Percentiles rank a stretch among this genome's conserved stretches.
phyloP scores from a whole-genome alignment of 2,113 vertebrate genomes.

The Artemisiospiza belli region DNA sequence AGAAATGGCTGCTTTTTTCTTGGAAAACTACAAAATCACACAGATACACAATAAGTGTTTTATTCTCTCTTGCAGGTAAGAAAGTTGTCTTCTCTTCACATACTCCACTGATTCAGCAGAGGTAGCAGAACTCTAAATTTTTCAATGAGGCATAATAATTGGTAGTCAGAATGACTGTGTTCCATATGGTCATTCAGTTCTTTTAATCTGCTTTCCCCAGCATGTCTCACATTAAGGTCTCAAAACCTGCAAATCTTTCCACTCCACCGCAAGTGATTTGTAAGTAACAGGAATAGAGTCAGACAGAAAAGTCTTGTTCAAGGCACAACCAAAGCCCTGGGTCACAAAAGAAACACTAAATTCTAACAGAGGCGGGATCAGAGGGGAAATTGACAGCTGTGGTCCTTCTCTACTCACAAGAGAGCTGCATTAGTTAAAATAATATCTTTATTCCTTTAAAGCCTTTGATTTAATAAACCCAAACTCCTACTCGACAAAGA shows the following conservation, averaged over 20 bases:
- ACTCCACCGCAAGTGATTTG: neutral
- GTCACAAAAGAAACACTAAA: neutral
- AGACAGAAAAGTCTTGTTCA: neutral
- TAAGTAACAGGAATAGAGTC: neutral
- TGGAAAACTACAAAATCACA: neutral
- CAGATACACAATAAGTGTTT: neutral
- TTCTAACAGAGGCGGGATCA: neutral
- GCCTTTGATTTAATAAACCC: neutral
- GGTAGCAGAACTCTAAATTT: neutral
- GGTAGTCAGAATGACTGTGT: neutral
- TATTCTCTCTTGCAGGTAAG: neutral
- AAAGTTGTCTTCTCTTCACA: neutral
- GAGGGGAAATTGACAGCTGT: neutral
- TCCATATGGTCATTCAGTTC: neutral
- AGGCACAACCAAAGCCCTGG: neutral
- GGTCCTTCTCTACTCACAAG: neutral
- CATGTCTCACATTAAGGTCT: neutral
- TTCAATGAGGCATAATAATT: conserved; percentile 13
- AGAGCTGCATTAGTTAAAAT: neutral
- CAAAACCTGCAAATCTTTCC: neutral
- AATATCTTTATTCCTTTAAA: neutral
- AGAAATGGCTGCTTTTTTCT: neutral
- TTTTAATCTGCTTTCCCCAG: conserved; percentile 36
- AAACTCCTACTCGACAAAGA: neutral
- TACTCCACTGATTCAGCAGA: neutral